Evolutionary conservation across 2,797 vertebrate species (phyloP).

Genomic region (Hoplostethus mediterraneus): DNA sequence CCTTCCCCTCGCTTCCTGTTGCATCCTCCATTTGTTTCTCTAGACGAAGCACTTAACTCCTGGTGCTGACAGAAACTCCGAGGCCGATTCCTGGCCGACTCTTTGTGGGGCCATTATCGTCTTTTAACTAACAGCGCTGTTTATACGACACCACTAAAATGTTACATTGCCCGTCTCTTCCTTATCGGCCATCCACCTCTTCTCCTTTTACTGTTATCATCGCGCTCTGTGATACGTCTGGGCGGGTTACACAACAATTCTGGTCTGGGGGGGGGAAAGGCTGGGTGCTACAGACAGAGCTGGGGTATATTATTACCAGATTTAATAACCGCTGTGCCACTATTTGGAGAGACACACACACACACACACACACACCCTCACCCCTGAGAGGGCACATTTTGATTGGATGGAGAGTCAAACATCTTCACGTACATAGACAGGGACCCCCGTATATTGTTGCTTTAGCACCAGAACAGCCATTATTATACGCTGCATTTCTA

Average conservation of each 20-base stretch:
- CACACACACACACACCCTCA: too few species aligned
- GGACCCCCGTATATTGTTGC: too few species aligned
- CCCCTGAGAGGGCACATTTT: neutral
- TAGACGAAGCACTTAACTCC: too few species aligned
- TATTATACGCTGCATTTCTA: too few species aligned
- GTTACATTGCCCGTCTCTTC: slow-evolving; percentile 15
- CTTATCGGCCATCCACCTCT: slow-evolving; percentile 24
- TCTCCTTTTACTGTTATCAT: slow-evolving; percentile 1
- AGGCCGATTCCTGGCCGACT: too few species aligned
- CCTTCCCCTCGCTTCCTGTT: too few species aligned
- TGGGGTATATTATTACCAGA: slow-evolving; percentile 21
- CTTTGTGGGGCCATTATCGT: slow-evolving; percentile 8
- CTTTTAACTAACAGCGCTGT: slow-evolving; percentile 23
- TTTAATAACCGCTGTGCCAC: neutral
- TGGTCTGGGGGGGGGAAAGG: neutral
- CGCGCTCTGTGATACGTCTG: slow-evolving; percentile 2
- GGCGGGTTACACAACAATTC: neutral
- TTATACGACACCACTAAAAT: slow-evolving; percentile 20
- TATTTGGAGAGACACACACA: neutral
- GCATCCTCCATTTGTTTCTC: neutral
- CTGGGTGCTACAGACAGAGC: slow-evolving; percentile 7
- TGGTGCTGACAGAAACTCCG: neutral
- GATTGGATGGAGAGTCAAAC: neutral
- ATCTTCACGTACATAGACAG: too few species aligned
- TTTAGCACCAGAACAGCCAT: neutral